Base-by-base conservation (phyloP, 37 sponge, comb jelly and placozoan genomes). In the Oscarella lobularis region DNA sequence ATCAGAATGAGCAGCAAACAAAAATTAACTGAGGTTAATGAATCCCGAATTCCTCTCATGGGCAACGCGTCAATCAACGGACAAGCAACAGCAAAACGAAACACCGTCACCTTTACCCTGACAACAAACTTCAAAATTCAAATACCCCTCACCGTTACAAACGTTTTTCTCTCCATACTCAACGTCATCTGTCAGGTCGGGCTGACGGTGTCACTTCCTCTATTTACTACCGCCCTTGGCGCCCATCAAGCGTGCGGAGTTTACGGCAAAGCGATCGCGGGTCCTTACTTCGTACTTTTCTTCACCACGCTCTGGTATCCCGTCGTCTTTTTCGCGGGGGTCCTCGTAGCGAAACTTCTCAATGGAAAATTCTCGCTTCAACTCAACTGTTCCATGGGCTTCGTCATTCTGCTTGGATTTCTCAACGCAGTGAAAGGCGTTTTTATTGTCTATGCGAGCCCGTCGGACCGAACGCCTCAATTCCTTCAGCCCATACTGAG, bases 401-500 rank as follows among this genome's bases (percentile, higher is more conserved):
- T 84, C 74, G 34, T 84, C 0, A 2, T 84, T 2, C 75, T 88
- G 14, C 34, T 88, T 40, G 89, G 89, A 1, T 1, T 81, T 37
- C 83, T 81, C 72, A 84, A 88, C 39, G 85, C 85, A 2, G 38
- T 85, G 9, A 88, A 88, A 39, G 89, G 89, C 32, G 34, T 88
- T 6, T 73, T 88, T 5, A 74, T 88, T 1, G 89, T 88, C 4
- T 88, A 75, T 72, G 73, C 85, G 3, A 74, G 85, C 1, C 76
- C 75, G 35, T 67, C 82, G 2, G 14, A 36, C 1, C 68, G 89
- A 39, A 88, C 89, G 3, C 81, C 89, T 20, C 82, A 82, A 1
- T 88, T 85, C 76, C 76, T 88, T 68, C 89, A 88, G 39, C 77
- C 89, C 9, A 81, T 88, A 2, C 82, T 88, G n/a, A 75, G 76